Conservation (phyloP, 1,140 invertebrate genomes). For the Caenorhabditis remanei region DNA sequence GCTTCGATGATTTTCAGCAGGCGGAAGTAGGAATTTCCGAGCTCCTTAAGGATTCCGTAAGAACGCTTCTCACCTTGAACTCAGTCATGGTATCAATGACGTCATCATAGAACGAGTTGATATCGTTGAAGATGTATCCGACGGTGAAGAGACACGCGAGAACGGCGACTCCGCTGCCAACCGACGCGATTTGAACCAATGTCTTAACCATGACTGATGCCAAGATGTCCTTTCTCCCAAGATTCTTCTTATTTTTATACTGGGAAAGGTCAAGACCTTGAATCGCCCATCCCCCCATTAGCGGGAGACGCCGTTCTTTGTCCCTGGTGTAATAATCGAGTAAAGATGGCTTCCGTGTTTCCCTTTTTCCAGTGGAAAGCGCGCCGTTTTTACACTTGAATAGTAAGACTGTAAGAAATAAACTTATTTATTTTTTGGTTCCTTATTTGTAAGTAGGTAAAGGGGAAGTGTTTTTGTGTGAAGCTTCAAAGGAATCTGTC, state of each 20-base stretch:
- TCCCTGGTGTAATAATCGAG: constrained; percentile 3
- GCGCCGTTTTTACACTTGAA: neutral
- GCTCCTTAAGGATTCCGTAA: too few species aligned
- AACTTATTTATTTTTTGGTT: too few species aligned
- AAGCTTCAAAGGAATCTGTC: too few species aligned
- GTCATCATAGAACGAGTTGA: constrained; percentile 69
- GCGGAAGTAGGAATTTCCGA: too few species aligned
- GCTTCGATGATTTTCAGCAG: too few species aligned
- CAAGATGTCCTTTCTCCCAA: constrained; percentile 1
- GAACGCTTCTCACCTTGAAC: constrained; percentile 61
- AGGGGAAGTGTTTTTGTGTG: too few species aligned
- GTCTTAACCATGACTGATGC: constrained; percentile 58
- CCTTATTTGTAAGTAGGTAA: too few species aligned
- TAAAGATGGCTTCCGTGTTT: constrained; percentile 5
- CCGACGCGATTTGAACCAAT: constrained; percentile 62
- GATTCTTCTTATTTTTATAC: neutral
- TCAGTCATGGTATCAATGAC: constrained; percentile 68
- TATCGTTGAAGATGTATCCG: constrained; percentile 68
- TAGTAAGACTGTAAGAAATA: too few species aligned
- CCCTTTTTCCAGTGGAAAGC: neutral
- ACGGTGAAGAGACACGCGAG: constrained; percentile 65
- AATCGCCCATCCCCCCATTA: constrained; percentile 1
- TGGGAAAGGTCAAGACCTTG: constrained; percentile 32
- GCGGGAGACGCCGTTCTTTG: constrained; percentile 2
- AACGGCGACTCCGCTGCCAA: constrained; percentile 62